A percentile compares a stretch with the other conserved stretches of the same genome.
Evolutionary conservation across 2,113 vertebrate genomes (phyloP).

Genomic region (Oenanthe oenanthe): DNA sequence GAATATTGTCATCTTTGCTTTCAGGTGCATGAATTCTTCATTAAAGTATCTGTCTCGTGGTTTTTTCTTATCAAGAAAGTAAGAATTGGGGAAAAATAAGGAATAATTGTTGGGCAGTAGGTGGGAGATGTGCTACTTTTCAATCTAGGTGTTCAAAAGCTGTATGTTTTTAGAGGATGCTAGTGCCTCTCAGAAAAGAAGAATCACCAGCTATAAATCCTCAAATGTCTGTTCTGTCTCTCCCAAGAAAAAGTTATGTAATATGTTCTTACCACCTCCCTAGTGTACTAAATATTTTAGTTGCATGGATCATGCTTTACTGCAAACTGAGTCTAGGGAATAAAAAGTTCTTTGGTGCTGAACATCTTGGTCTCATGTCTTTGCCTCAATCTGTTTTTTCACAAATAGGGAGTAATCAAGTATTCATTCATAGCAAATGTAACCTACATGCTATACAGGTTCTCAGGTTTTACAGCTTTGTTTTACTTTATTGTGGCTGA

Average conservation of each 20-base stretch:
- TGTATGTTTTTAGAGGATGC: neutral
- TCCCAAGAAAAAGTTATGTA: neutral
- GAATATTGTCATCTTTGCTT: neutral
- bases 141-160: neutral
- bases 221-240: neutral
- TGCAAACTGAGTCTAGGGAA: neutral
- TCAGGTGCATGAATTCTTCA: neutral
- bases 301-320: neutral
- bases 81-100: neutral
- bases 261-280: neutral
- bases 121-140: neutral
- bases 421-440: neutral
- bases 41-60: neutral
- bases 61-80: neutral
- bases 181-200: neutral
- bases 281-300: neutral
- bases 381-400: neutral
- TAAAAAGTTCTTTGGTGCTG: neutral
- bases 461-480: neutral
- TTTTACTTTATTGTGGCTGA: slow-evolving; percentile 26
- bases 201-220: neutral
- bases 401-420: neutral
- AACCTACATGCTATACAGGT: neutral
- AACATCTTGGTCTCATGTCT: neutral
- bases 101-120: neutral